A percentile compares a stretch with the other conserved stretches of the same genome.
Conservation (phyloP, 2,888 invertebrate genomes). For the Oscheius sp. region DNA sequence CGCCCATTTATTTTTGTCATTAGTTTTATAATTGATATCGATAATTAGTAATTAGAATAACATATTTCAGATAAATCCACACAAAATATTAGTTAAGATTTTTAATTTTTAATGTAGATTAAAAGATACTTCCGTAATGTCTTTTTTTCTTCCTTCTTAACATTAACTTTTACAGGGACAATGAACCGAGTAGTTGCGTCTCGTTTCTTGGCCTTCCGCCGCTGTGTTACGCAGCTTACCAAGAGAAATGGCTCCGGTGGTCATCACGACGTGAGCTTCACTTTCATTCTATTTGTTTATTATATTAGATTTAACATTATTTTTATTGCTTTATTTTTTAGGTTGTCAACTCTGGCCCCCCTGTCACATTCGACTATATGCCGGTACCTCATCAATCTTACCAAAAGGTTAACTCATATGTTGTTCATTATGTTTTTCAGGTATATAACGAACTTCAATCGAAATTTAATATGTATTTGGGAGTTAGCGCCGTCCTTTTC, state of each 20-base stretch:
- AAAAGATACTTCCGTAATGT: too few species aligned
- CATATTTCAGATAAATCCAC: too few species aligned
- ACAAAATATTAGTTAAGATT: too few species aligned
- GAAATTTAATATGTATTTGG: slow-evolving; percentile 63
- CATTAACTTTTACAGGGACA: too few species aligned
- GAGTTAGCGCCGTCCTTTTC: slow-evolving; percentile 38
- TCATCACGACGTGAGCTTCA: slow-evolving; percentile 46
- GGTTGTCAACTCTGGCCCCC: slow-evolving; percentile 60
- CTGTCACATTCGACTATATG: slow-evolving; percentile 56
- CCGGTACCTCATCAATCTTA: slow-evolving; percentile 60
- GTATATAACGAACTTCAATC: slow-evolving; percentile 60
- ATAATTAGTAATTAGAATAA: too few species aligned
- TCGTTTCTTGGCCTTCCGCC: slow-evolving; percentile 51
- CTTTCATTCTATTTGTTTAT: too few species aligned
- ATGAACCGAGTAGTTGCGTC: slow-evolving; percentile 51
- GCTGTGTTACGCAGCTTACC: slow-evolving; percentile 24
- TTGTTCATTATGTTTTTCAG: slow-evolving; percentile 9
- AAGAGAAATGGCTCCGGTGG: slow-evolving; percentile 49
- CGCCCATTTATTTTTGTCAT: too few species aligned
- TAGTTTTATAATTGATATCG: too few species aligned
- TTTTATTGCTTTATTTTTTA: slow-evolving; percentile 13
- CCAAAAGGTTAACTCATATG: slow-evolving; percentile 40
- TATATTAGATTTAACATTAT: background rate
- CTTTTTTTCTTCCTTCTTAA: too few species aligned
- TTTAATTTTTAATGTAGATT: too few species aligned